These are phyloP conservation scores for Sycophila sp. DNA, from an alignment of 1,140 invertebrate species.

Conservation along the genomic window DNA sequence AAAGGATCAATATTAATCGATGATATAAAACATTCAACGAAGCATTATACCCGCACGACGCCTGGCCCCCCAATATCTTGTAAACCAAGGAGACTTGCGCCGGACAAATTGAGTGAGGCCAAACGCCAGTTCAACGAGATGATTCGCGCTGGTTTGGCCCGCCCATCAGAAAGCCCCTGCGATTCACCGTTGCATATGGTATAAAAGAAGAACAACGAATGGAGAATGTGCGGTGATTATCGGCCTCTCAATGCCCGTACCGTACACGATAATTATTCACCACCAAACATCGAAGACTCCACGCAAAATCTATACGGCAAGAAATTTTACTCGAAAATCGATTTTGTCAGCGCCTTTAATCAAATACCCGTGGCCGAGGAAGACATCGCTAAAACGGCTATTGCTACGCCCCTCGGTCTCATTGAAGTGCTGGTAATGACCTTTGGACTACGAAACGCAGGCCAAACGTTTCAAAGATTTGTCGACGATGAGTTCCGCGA, in stretches of 20 bases:
- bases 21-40: neutral
- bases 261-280: constrained; percentile 51
- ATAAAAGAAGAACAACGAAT: no score
- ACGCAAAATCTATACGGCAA: constrained; percentile 48
- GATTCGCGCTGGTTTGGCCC: neutral
- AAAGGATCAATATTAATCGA: neutral
- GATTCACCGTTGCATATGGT: constrained; percentile 39
- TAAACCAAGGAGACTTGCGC: constrained; percentile 52
- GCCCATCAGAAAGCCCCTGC: neutral
- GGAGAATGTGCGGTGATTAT: constrained; percentile 33
- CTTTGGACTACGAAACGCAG: constrained; percentile 56
- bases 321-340: constrained; percentile 62
- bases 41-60: constrained; percentile 42
- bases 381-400: constrained; percentile 56
- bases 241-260: constrained; percentile 56
- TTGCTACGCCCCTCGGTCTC: constrained; percentile 55
- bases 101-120: constrained; percentile 49
- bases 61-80: constrained; percentile 52
- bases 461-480: constrained; percentile 57
- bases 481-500: constrained; percentile 53
- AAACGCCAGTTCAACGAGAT: neutral
- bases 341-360: constrained; percentile 64
- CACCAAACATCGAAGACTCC: constrained; percentile 46
- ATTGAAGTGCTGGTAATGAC: constrained; percentile 58
- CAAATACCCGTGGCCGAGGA: constrained; percentile 55